These are phyloP conservation scores for Hypena proboscidalis DNA, from an alignment of 2,888 invertebrate species.

Conservation along the genomic window DNA sequence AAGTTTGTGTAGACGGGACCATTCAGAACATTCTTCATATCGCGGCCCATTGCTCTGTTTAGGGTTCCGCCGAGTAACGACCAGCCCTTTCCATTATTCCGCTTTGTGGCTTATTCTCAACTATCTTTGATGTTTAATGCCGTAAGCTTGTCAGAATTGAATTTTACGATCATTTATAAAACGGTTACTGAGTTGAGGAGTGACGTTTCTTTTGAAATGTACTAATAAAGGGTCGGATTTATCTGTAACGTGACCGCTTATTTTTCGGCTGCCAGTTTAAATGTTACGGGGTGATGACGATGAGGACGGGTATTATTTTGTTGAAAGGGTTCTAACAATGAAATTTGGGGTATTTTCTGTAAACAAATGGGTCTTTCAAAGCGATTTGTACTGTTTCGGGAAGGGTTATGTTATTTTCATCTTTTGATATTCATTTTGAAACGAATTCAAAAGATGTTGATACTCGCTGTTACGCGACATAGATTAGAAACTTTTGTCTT, in stretches of 20 bases:
- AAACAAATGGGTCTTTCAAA: conserved; percentile 26
- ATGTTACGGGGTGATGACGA: conserved; percentile 34
- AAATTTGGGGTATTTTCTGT: conserved; percentile 26
- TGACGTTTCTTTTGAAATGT: conserved; percentile 51
- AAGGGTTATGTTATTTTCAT: not conserved
- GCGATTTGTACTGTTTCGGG: conserved; percentile 11
- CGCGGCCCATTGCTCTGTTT: conserved; percentile 67
- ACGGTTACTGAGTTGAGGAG: conserved; percentile 52
- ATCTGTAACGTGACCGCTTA: conserved; percentile 43
- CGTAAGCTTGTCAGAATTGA: conserved; percentile 59
- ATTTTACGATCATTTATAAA: conserved; percentile 63
- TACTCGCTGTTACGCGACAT: too few relatives aligned
- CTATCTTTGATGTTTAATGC: conserved; percentile 70
- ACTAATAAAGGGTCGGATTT: conserved; percentile 44
- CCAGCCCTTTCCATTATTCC: conserved; percentile 66
- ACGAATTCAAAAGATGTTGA: too few relatives aligned
- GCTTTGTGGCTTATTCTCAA: conserved; percentile 60
- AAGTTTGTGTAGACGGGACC: conserved; percentile 64
- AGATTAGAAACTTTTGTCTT: too few relatives aligned
- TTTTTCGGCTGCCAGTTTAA: conserved; percentile 37
- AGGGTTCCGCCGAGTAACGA: conserved; percentile 62
- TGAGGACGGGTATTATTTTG: conserved; percentile 27
- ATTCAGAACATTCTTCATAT: conserved; percentile 76
- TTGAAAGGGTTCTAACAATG: conserved; percentile 34
- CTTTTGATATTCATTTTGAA: too few relatives aligned